Base-by-base conservation (phyloP, 2,797 vertebrate genomes). In the Sitta carolinensis region DNA sequence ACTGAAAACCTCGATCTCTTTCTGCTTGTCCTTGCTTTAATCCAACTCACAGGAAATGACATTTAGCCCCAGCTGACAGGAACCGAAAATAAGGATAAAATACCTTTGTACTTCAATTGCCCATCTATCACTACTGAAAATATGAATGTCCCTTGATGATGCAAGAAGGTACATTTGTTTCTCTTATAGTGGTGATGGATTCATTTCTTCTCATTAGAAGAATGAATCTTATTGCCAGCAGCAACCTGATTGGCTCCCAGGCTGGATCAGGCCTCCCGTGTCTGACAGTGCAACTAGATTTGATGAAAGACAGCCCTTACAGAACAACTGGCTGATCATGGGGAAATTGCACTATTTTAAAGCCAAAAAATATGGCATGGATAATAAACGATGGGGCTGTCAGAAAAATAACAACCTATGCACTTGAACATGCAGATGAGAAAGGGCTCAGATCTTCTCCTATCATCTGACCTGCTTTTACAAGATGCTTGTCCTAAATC, bases 11-110 rank as follows among this genome's bases (percentile, higher is more conserved):
- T 79, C 61, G 58, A 22, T 42, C 36, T 66, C 58, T 40, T 84
- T 63, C 43, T 77, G 68, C 63, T 69, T 67, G 84, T 78, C 89
- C 82, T 77, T 52, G 32, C 67, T 83, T 81, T 67, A 54, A 68
- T 58, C 42, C 63, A 51, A 9, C 42, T 88, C 85, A 36, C 2
- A 34, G 64, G 48, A 94, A 87, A 78, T 22, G 80, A 25, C 62
- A 88, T 73, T 79, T 50, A 84, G 45, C 74, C 81, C 57, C 59
- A 27, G 9, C 15, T 51, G 77, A 64, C 89, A 59, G 62, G 25
- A 62, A 93, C 10, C 18, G 73, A 96, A 72, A 79, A 89, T 59
- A 52, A 87, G 77, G 40, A 79, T 68, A 87, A 89, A 90, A 84
- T 16, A 36, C 11, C 34, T 79, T 84, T 66, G 81, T 58, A 51